A percentile compares a stretch with the other conserved stretches of the same genome.
These are phyloP conservation scores for Danionella dracula DNA, from an alignment of 2,797 vertebrate species.

Conservation along the genomic window DNA sequence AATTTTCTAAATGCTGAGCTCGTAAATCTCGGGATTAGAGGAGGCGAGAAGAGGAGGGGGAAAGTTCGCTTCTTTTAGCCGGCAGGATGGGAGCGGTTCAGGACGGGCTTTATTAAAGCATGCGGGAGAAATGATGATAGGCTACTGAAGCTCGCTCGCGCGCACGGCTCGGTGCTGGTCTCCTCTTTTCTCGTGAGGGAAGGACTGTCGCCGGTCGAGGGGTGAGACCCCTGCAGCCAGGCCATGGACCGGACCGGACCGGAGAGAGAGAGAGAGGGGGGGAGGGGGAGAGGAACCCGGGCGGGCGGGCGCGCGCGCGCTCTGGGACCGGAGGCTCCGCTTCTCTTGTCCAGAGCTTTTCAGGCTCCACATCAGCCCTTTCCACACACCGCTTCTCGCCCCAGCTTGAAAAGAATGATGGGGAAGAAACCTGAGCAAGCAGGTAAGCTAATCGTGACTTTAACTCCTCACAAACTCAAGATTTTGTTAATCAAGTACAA, in stretches of 20 bases:
- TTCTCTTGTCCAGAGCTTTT: slow-evolving; percentile 21
- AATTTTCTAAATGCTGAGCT: slow-evolving; percentile 84
- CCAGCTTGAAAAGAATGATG: neutral
- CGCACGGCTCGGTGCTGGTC: slow-evolving; percentile 30
- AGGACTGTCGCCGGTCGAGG: slow-evolving; percentile 51
- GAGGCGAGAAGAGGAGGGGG: slow-evolving; percentile 69
- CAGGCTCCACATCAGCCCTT: neutral
- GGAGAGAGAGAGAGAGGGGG: too few species aligned
- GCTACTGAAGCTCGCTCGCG: slow-evolving; percentile 43
- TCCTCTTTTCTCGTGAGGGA: slow-evolving; percentile 51
- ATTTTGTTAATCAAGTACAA: too few species aligned
- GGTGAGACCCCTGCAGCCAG: slow-evolving; percentile 63
- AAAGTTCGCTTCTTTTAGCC: slow-evolving; percentile 70
- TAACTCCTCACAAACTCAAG: too few species aligned
- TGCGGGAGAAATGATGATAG: slow-evolving; percentile 65
- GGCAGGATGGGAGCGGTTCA: slow-evolving; percentile 68
- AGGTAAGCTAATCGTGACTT: slow-evolving; percentile 13
- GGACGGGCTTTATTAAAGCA: slow-evolving; percentile 73
- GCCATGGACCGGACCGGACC: slow-evolving; percentile 59
- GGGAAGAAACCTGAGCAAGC: neutral
- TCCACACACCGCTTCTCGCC: neutral
- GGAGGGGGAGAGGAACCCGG: too few species aligned
- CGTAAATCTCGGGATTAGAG: slow-evolving; percentile 84
- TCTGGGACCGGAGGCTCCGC: neutral
- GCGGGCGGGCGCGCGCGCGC: slow-evolving; percentile 44